Evolutionary conservation across 2,113 vertebrate genomes (phyloP), one percentile per base, ranked within the genome.

Genomic region (Machaerirhynchus nigripectus): DNA sequence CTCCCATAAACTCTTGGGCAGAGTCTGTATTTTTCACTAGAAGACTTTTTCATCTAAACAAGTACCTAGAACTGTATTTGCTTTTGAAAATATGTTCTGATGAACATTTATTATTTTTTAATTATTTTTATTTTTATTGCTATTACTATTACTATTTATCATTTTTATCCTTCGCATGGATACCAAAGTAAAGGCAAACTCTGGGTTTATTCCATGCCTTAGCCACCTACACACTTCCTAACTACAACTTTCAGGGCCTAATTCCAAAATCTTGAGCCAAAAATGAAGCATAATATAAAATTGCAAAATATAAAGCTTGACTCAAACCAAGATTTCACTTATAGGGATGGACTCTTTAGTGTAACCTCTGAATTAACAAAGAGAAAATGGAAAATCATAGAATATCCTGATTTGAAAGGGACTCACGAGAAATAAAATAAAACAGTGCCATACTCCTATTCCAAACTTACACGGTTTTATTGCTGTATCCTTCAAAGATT

Each of bases 1-100:
- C 8, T 77, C 18, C 23, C 3, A 0, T 20, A 84, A 30, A 27
- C 7, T 17, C 19, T 20, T 10, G 10, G 11, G 8, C 1, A 1
- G 18, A 56, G 8, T 30, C 23, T 33, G 1, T 61, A 16, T n/a
- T 84, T 65, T 73, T 68, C 22, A 63, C 37, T 37, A 15, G 16
- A 92, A 71, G 2, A 44, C 33, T 40, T 76, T 84, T 61, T 65
- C 37, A 50, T 39, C 9, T 37, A 73, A 83, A 83, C 7, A 37
- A 85, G 75, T 28, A 71, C 10, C 23, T 87, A 60, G 22, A 64
- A 37, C 3, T 42, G 4, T 31, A 46, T 68, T 61, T 83, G 15
- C 26, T 24, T 84, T 90, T 83, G 47, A 75, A 96, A 85, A 52
- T 2, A 11, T 13, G 7, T 60, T 83, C 63, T 35, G 20, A 55